Percentiles rank a stretch among this genome's conserved stretches.
Conservation (phyloP, 2,888 invertebrate species). For the Thereva nobilitata region DNA sequence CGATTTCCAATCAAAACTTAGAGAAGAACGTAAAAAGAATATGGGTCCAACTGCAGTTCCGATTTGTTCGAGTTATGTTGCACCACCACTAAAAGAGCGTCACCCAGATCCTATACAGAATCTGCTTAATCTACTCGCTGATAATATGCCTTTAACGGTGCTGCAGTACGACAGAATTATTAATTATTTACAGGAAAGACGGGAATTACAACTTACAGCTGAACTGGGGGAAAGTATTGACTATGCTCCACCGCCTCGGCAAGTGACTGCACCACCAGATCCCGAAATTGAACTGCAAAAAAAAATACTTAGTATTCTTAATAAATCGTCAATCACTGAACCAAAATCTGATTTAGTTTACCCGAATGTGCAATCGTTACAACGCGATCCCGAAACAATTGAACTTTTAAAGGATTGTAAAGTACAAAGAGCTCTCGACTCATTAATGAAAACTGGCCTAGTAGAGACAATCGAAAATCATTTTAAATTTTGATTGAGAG, state of each 20-base stretch:
- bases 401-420: slow-evolving; percentile 75
- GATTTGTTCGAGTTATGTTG: slow-evolving; percentile 59
- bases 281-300: slow-evolving; percentile 57
- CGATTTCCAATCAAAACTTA: slow-evolving; percentile 69
- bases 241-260: slow-evolving; percentile 38
- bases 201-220: slow-evolving; percentile 73
- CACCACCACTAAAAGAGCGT: slow-evolving; percentile 57
- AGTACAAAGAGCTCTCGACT: slow-evolving; percentile 79
- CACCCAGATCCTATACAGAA: slow-evolving; percentile 71
- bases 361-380: slow-evolving; percentile 49
- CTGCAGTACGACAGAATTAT: slow-evolving; percentile 79
- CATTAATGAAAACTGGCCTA: slow-evolving; percentile 60
- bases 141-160: slow-evolving; percentile 76
- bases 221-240: slow-evolving; percentile 72
- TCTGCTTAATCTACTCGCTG: slow-evolving; percentile 78
- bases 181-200: slow-evolving; percentile 71
- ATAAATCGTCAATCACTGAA: slow-evolving; percentile 56
- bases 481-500: slow-evolving; percentile 46
- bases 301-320: slow-evolving; percentile 56
- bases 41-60: slow-evolving; percentile 45
- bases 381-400: slow-evolving; percentile 58
- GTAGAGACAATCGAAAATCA: slow-evolving; percentile 48
- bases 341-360: slow-evolving; percentile 49
- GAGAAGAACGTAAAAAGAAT: slow-evolving; percentile 59
- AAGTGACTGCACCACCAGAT: slow-evolving; percentile 50